Conservation (phyloP, 2,113 vertebrate genomes). For the Furnarius figulus region DNA sequence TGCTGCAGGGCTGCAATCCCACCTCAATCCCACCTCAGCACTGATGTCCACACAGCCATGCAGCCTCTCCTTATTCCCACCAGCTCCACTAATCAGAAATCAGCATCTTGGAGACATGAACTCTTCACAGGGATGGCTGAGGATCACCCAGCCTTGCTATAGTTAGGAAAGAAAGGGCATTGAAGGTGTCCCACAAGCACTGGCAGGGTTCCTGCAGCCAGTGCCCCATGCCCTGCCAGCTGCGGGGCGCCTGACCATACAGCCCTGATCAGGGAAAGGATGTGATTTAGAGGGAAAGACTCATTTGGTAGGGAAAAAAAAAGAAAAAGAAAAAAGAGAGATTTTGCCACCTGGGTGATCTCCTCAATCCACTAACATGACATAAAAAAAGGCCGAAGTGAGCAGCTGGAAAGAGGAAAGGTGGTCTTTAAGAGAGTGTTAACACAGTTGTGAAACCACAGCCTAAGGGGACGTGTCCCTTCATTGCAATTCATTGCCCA, state of each 20-base stretch:
- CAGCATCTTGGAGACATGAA: fast-evolving
- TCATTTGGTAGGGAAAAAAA: not conserved
- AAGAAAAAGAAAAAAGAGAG: not conserved
- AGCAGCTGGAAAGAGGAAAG: not conserved
- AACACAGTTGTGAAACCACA: not conserved
- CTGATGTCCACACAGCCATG: fast-evolving
- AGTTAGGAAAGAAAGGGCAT: not conserved
- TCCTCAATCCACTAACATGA: not conserved
- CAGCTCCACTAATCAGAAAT: not conserved
- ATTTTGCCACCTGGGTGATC: not conserved
- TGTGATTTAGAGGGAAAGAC: not conserved
- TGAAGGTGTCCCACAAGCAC: not conserved
- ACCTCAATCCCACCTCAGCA: not conserved
- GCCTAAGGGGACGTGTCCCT: not conserved
- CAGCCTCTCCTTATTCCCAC: not conserved
- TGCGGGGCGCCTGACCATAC: not conserved
- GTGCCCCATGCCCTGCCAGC: not conserved
- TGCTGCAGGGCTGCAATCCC: not conserved
- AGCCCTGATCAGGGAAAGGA: not conserved
- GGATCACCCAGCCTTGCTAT: not conserved
- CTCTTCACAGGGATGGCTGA: not conserved
- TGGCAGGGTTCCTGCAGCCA: not conserved
- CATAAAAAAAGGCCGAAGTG: not conserved
- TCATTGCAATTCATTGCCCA: not conserved
- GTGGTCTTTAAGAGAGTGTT: not conserved